Evolutionary conservation across 2,113 vertebrate species (phyloP).

Genomic region (Callocephalon fimbriatum): DNA sequence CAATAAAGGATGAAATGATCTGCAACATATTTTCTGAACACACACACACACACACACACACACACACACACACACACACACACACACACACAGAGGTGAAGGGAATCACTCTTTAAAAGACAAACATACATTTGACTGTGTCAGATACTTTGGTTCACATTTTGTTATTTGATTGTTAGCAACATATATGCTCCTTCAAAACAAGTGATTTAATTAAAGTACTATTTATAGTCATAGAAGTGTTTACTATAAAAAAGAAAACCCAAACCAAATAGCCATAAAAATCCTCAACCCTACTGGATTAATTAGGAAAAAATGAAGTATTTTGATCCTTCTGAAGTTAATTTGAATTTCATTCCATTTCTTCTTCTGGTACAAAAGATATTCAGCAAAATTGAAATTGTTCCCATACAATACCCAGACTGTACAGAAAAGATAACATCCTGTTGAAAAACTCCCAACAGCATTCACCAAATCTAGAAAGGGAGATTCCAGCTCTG

Average conservation of each 20-base stretch:
- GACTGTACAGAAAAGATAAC: background rate
- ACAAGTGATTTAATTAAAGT: background rate
- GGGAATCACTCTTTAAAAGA: background rate
- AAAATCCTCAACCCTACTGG: background rate
- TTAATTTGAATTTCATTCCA: background rate
- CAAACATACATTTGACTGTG: background rate
- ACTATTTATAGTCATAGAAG: background rate
- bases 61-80: background rate
- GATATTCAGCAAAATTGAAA: background rate
- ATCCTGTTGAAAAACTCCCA: background rate
- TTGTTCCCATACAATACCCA: background rate
- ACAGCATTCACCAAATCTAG: background rate
- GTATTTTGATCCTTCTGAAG: background rate
- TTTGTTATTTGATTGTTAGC: background rate
- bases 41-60: background rate
- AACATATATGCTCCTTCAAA: background rate
- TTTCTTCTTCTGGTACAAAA: background rate
- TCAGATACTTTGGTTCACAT: background rate
- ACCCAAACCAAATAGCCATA: background rate
- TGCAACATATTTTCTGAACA: background rate
- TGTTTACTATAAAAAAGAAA: background rate
- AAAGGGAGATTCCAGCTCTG: background rate
- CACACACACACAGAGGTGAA: background rate
- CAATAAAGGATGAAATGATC: constrained; percentile 25
- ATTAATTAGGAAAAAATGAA: background rate